Percentiles rank a stretch among this genome's conserved stretches.
These are phyloP conservation scores for Calliscelio sp. DNA, from an alignment of 2,888 invertebrate species.

Conservation along the genomic window DNA sequence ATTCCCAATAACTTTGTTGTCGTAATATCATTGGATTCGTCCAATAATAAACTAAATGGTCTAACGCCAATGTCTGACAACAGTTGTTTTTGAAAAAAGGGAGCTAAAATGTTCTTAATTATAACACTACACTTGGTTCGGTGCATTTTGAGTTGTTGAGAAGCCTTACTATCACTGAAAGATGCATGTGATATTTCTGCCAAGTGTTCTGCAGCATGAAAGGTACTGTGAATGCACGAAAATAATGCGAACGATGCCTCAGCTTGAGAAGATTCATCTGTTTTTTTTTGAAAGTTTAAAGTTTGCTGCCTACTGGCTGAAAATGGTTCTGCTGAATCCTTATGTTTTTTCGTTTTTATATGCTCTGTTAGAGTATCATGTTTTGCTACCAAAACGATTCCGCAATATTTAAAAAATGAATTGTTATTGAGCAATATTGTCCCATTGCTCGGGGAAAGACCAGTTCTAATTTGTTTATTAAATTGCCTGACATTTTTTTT, in stretches of 20 bases:
- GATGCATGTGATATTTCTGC: slow-evolving; percentile 22
- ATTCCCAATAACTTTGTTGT: slow-evolving; percentile 53
- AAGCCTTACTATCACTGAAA: slow-evolving; percentile 62
- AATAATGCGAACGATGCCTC: slow-evolving; percentile 61
- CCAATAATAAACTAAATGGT: slow-evolving; percentile 74
- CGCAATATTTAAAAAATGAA: slow-evolving; percentile 33
- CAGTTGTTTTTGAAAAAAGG: slow-evolving; percentile 49
- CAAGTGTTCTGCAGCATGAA: slow-evolving; percentile 50
- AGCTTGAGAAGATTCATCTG: slow-evolving; percentile 33
- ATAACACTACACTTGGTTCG: slow-evolving; percentile 51
- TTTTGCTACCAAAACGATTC: slow-evolving; percentile 33
- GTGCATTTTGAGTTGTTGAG: slow-evolving; percentile 49
- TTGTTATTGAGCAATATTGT: too few species aligned
- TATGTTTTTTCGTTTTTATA: slow-evolving; percentile 19
- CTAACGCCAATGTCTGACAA: slow-evolving; percentile 65
- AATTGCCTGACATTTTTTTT: too few species aligned
- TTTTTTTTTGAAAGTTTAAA: slow-evolving; percentile 39
- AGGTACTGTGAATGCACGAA: slow-evolving; percentile 48
- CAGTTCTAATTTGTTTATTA: too few species aligned
- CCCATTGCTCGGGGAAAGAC: too few species aligned
- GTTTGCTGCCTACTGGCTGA: slow-evolving; percentile 10
- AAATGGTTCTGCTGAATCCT: slow-evolving; percentile 28
- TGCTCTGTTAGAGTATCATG: slow-evolving; percentile 28
- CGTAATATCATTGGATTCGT: slow-evolving; percentile 75
- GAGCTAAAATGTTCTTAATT: slow-evolving; percentile 50